phyloP scores from a whole-genome alignment of 2,113 vertebrate species.

The Cryptomyrus ogoouensis region DNA sequence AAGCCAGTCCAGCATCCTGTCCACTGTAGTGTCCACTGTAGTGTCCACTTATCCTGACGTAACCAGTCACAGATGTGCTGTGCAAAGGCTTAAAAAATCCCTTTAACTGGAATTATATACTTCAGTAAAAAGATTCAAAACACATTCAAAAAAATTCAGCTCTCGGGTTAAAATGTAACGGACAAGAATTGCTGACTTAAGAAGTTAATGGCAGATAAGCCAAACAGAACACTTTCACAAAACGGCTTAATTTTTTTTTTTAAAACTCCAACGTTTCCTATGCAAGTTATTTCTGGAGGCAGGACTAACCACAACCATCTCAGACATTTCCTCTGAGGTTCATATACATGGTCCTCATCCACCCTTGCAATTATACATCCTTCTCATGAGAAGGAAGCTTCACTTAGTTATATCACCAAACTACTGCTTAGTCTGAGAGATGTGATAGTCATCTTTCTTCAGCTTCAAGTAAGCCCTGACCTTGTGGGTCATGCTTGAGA shows the following conservation, averaged over 20 bases:
- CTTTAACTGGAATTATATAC: neutral
- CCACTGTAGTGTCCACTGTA: neutral
- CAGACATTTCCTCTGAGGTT: constrained; percentile 26
- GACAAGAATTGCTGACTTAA: neutral
- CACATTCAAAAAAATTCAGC: neutral
- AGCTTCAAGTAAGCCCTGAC: neutral
- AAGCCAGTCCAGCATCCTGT: neutral
- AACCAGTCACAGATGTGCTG: neutral
- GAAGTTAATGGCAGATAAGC: constrained; percentile 17
- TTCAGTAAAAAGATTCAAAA: neutral
- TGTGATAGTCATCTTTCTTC: neutral
- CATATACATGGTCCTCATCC: neutral
- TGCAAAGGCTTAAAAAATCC: neutral
- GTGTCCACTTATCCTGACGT: neutral
- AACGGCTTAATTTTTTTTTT: neutral
- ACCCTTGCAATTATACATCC: neutral
- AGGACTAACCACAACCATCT: constrained; percentile 26
- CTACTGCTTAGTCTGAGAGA: neutral
- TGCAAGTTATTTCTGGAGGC: constrained; percentile 40
- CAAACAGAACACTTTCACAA: constrained; percentile 15
- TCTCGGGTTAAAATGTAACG: neutral
- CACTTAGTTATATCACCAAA: neutral
- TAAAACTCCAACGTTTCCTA: constrained; percentile 9
- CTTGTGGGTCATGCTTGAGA: neutral
- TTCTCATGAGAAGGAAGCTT: neutral